A percentile compares a stretch with the other conserved stretches of the same genome.
Conservation (phyloP, 2,797 vertebrate species). For the Spea hammondii region DNA sequence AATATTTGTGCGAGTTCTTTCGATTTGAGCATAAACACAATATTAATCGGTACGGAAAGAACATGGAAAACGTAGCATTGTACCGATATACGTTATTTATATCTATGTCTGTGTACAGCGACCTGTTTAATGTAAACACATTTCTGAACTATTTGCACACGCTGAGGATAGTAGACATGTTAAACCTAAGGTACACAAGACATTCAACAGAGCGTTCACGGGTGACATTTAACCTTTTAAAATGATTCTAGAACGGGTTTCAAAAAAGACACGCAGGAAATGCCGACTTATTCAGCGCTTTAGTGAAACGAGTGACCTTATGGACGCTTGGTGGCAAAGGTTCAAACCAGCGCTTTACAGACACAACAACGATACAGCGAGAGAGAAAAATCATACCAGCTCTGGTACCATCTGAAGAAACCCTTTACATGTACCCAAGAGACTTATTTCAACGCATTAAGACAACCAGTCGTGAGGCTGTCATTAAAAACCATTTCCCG, state of each 20-base stretch:
- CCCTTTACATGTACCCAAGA: too few relatives aligned
- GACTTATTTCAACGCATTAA: too few relatives aligned
- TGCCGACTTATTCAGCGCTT: background rate
- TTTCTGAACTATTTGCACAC: constrained; percentile 16
- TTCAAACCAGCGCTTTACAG: background rate
- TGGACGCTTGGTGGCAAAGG: background rate
- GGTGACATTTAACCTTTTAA: constrained; percentile 26
- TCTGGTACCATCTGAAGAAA: too few relatives aligned
- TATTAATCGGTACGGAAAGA: too few relatives aligned
- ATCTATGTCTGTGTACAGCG: too few relatives aligned
- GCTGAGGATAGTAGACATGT: constrained; percentile 12
- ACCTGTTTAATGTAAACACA: constrained; percentile 1
- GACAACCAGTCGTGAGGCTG: too few relatives aligned
- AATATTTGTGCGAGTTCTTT: too few relatives aligned
- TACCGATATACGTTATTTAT: too few relatives aligned
- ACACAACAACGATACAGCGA: background rate
- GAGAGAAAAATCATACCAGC: background rate
- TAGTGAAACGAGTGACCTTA: constrained; percentile 4
- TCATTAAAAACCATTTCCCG: too few relatives aligned
- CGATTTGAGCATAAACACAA: too few relatives aligned
- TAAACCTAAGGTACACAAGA: constrained; percentile 18
- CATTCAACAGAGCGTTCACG: constrained; percentile 33
- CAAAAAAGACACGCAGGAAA: background rate
- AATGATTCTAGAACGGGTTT: background rate
- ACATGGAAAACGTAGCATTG: too few relatives aligned